These are phyloP conservation scores for Conchocele bisecta DNA, from an alignment of 2,888 invertebrate species.

Conservation along the genomic window DNA sequence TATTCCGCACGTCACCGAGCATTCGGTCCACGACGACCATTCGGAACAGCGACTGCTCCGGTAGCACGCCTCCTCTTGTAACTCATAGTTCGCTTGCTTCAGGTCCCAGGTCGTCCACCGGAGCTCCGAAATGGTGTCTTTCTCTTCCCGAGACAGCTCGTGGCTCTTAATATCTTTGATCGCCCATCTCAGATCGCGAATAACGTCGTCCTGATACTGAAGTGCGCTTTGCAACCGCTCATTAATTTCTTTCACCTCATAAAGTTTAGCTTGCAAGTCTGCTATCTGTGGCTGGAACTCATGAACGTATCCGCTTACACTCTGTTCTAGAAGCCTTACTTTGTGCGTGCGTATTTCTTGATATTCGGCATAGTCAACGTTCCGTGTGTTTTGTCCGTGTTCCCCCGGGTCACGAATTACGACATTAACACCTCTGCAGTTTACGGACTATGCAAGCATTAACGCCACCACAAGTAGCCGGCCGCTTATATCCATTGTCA, in stretches of 20 bases:
- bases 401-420: no score
- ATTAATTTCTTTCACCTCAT: neutral
- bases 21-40: conserved; percentile 43
- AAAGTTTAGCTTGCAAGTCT: neutral
- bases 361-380: no score
- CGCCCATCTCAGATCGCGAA: conserved; percentile 31
- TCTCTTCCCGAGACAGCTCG: conserved; percentile 26
- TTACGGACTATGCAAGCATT: no score
- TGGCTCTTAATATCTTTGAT: conserved; percentile 7
- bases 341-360: no score
- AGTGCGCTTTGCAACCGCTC: neutral
- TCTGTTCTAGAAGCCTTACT: neutral
- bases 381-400: no score
- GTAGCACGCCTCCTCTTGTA: conserved; percentile 41
- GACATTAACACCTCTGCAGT: no score
- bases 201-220: neutral
- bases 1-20: conserved; percentile 34
- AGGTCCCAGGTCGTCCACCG: conserved; percentile 52
- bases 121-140: conserved; percentile 40
- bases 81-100: conserved; percentile 23
- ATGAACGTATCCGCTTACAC: neutral
- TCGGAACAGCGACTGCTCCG: conserved; percentile 25
- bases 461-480: no score
- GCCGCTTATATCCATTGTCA: no score
- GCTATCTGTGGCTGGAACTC: neutral